Percentiles rank a stretch among this genome's conserved stretches.
These are phyloP conservation scores for Neuroscelio doddi DNA, from an alignment of 2,888 invertebrate genomes.

Conservation along the genomic window DNA sequence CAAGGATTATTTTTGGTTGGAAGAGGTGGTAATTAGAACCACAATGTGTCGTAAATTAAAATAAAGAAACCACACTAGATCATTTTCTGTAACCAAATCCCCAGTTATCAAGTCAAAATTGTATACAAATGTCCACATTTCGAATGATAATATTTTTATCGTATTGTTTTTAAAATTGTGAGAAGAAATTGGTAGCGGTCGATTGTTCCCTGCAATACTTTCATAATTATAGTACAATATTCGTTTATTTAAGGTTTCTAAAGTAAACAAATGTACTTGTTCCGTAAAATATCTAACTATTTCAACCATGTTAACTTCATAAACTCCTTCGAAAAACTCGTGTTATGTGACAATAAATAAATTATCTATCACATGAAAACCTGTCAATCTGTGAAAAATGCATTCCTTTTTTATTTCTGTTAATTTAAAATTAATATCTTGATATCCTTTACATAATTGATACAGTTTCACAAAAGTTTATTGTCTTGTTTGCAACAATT, in stretches of 20 bases:
- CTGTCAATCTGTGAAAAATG: too few relatives aligned
- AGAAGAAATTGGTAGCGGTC: conserved; percentile 18
- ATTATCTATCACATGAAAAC: too few relatives aligned
- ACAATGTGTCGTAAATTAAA: conserved; percentile 29
- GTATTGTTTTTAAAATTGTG: conserved; percentile 22
- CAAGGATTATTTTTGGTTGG: conserved; percentile 14
- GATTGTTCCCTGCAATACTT: conserved; percentile 16
- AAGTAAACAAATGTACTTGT: conserved; percentile 15
- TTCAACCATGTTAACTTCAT: conserved; percentile 21
- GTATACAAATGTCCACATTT: conserved; percentile 40
- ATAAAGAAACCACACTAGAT: conserved; percentile 36
- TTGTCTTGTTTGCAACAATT: too few relatives aligned
- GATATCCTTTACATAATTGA: too few relatives aligned
- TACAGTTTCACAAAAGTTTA: too few relatives aligned
- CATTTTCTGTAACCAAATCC: conserved; percentile 25
- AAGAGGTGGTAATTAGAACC: conserved; percentile 12
- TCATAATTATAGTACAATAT: conserved; percentile 27
- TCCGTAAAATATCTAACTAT: conserved; percentile 30
- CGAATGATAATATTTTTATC: conserved; percentile 35
- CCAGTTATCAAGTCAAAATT: conserved; percentile 39
- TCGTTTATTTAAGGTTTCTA: conserved; percentile 34
- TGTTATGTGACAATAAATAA: conserved; percentile 22
- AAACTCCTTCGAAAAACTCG: conserved; percentile 36
- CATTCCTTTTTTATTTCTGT: too few relatives aligned
- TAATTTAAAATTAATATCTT: too few relatives aligned